Percentiles rank a stretch among this genome's conserved stretches.
Evolutionary conservation across 2,113 vertebrate species (phyloP).

Genomic region (Callaeas wilsoni): DNA sequence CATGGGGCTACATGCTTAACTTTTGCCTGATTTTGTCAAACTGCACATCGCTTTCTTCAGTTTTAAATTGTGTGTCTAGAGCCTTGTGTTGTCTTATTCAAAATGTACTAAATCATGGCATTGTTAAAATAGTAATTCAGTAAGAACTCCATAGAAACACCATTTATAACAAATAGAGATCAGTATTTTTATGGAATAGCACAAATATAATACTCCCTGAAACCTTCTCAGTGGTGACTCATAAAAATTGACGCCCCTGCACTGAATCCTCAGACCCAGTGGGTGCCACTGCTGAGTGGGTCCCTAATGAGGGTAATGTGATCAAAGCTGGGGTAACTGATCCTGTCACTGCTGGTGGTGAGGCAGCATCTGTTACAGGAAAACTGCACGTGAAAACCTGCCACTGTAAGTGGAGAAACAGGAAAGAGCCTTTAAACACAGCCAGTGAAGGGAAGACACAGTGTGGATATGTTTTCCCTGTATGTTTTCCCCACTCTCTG

Average conservation of each 20-base stretch:
- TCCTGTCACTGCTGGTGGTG: not conserved
- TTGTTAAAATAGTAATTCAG: not conserved
- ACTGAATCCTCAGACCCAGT: not conserved
- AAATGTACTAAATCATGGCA: not conserved
- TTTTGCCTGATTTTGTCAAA: not conserved
- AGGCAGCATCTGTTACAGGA: not conserved
- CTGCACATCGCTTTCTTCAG: not conserved
- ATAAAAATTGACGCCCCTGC: not conserved
- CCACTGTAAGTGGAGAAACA: not conserved
- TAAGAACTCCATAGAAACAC: not conserved
- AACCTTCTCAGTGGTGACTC: not conserved
- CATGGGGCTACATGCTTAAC: not conserved
- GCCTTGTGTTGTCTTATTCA: not conserved
- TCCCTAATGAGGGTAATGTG: not conserved
- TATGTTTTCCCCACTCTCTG: not conserved
- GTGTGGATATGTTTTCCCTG: not conserved
- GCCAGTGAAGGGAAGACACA: not conserved
- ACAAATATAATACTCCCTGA: not conserved
- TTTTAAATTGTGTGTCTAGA: not conserved
- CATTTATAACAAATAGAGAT: not conserved
- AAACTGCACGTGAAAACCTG: not conserved
- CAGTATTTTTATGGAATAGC: not conserved
- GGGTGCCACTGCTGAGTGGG: not conserved
- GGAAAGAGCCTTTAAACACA: not conserved
- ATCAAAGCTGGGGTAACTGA: not conserved